Conservation (phyloP, 1,140 invertebrate species). For the Daktulosphaira vitifoliae region DNA sequence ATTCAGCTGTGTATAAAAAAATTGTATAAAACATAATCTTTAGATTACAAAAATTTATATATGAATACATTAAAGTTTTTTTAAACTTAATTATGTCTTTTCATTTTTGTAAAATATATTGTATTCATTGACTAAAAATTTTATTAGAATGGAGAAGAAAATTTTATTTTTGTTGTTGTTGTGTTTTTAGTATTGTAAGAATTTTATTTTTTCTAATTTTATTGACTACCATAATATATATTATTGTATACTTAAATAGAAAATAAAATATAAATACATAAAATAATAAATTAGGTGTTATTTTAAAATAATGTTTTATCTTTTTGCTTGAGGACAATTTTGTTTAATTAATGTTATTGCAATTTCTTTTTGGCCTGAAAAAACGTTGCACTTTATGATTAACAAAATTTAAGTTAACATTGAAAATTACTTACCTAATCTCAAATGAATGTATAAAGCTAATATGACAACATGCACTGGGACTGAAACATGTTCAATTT, state of each 20-base stretch:
- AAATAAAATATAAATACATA: constrained; percentile 20
- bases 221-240: constrained; percentile 12
- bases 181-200: constrained; percentile 21
- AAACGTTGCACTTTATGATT: too few relatives aligned
- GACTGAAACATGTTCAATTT: constrained; percentile 51
- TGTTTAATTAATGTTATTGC: constrained; percentile 50
- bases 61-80: too few relatives aligned
- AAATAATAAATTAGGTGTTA: neutral
- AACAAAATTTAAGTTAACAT: neutral
- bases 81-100: too few relatives aligned
- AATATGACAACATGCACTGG: constrained; percentile 64
- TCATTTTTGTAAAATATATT: too few relatives aligned
- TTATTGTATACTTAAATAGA: constrained; percentile 26
- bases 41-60: too few relatives aligned
- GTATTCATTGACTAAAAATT: too few relatives aligned
- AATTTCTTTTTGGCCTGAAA: constrained; percentile 51
- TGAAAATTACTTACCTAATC: constrained; percentile 47
- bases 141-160: too few relatives aligned
- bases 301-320: neutral
- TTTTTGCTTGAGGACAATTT: constrained; percentile 43
- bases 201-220: constrained; percentile 27
- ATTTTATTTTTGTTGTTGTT: constrained; percentile 27
- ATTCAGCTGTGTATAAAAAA: constrained; percentile 33
- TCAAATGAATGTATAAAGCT: constrained; percentile 62
- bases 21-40: too few relatives aligned